Evolutionary conservation across 2,797 vertebrate species (phyloP), one percentile per base, ranked within the genome.

Genomic region (Bradypodion ventrale): DNA sequence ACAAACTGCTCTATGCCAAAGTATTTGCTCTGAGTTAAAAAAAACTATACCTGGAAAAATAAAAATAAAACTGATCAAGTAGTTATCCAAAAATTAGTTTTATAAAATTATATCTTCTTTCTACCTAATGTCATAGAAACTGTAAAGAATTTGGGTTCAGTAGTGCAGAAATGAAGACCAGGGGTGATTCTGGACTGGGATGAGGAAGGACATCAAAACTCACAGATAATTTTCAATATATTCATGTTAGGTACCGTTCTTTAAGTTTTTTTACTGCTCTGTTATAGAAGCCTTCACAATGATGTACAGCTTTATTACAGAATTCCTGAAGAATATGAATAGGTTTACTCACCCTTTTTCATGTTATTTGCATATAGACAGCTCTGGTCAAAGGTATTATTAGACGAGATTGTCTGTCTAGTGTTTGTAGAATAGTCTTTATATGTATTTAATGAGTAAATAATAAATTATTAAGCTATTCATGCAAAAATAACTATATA

Each of bases 1-100:
- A 94, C 89, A 91, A 94, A 91, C 85, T 92, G 76, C 37, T 87
- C 92, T 91, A 89, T 93, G 92, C 93, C 92, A 95, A 93, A 94
- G 93, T 87, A 90, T 85, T 91, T 91, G 88, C 68, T 94, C 76
- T 80, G 69, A 66, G 91, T 93, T 10, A 4, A 86, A 56, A 56
- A 56, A 56, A 13, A 56, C 52, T 56, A 56, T 56, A 56, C 15
- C 52, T 19, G 52, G 52, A 56, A 5, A 27, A 75, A 56, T 75
- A 35, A 75, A 59, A 75, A 29, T 37, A 8, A 78, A 52, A 52
- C 49, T 10, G 16, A 56, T 35, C 90, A 85, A 78, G 82, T 32
- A 49, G 32, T 49, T 63, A 81, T 52, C 87, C 60, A 7, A 87
- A 74, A 73, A 72, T 76, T 32, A 40, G 59, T 62, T 84, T 73